Conservation (phyloP, 37 sponge, comb jelly and placozoan genomes). For the Oscarella lobularis region DNA sequence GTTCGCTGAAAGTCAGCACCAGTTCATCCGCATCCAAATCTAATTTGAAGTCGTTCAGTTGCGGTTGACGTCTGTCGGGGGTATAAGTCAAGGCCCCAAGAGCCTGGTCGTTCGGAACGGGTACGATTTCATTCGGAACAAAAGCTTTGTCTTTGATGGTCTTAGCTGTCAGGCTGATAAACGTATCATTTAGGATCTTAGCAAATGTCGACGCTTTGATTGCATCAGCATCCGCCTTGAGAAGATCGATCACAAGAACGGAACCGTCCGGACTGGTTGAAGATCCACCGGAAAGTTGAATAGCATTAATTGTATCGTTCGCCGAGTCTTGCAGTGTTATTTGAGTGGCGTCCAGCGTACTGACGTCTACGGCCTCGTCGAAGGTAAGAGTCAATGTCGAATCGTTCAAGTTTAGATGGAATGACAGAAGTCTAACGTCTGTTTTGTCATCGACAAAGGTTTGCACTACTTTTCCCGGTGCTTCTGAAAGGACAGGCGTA, state of each 20-base stretch:
- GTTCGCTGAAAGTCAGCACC: slow-evolving; percentile 56
- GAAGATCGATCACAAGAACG: slow-evolving; percentile 17
- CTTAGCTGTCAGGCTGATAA: slow-evolving; percentile 21
- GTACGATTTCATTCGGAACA: slow-evolving; percentile 25
- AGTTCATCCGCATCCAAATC: slow-evolving; percentile 37
- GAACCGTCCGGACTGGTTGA: slow-evolving; percentile 24
- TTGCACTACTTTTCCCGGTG: slow-evolving; percentile 54
- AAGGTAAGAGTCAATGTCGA: slow-evolving; percentile 52
- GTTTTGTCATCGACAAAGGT: slow-evolving; percentile 36
- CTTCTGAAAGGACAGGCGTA: slow-evolving; percentile 6
- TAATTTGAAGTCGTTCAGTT: slow-evolving; percentile 27
- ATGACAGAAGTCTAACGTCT: slow-evolving; percentile 28
- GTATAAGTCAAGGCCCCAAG: slow-evolving; percentile 21
- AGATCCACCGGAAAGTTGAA: slow-evolving; percentile 38
- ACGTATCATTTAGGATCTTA: slow-evolving; percentile 31
- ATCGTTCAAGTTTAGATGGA: slow-evolving; percentile 40
- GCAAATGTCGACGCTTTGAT: slow-evolving; percentile 48
- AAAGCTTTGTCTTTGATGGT: slow-evolving; percentile 52
- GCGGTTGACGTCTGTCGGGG: slow-evolving; percentile 34
- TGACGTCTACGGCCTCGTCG: slow-evolving; percentile 56
- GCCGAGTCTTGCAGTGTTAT: slow-evolving; percentile 43
- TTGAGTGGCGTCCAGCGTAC: slow-evolving; percentile 46
- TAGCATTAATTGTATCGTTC: background rate
- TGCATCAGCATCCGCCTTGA: slow-evolving; percentile 32
- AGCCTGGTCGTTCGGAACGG: slow-evolving; percentile 28